Percentiles rank a stretch among this genome's conserved stretches.
Evolutionary conservation across 2,113 vertebrate species (phyloP).

Genomic region (Sprattus sprattus): DNA sequence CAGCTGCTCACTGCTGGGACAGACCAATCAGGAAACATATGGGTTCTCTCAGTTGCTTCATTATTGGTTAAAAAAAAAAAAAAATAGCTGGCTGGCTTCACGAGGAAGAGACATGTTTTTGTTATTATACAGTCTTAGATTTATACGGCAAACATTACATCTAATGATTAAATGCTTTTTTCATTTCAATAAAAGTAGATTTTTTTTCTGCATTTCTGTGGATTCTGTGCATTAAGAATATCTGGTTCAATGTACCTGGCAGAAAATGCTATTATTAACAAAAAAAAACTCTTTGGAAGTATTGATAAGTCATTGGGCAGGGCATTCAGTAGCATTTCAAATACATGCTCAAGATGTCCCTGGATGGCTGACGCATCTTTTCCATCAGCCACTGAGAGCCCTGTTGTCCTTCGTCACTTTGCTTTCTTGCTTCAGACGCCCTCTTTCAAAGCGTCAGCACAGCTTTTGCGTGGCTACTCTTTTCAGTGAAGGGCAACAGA

Average conservation of each 20-base stretch:
- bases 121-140: too few relatives aligned
- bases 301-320: neutral
- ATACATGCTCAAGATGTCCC: neutral
- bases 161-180: neutral
- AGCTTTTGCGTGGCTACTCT: constrained; percentile 18
- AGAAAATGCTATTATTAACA: neutral
- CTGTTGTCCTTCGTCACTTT: neutral
- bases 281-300: neutral
- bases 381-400: neutral
- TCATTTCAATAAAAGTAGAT: neutral
- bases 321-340: neutral
- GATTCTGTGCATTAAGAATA: neutral
- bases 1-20: neutral
- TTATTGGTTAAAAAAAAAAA: neutral
- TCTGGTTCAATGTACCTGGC: neutral
- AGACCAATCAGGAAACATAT: neutral
- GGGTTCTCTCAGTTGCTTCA: neutral
- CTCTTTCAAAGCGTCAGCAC: constrained; percentile 12
- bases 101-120: too few relatives aligned
- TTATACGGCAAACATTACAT: neutral
- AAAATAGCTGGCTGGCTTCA: neutral
- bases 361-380: neutral
- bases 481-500: constrained; percentile 23
- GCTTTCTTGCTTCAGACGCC: too few relatives aligned
- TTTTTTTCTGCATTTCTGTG: neutral